These are phyloP conservation scores for Leptopilina boulardi DNA, from an alignment of 1,140 invertebrate genomes.

Conservation along the genomic window DNA sequence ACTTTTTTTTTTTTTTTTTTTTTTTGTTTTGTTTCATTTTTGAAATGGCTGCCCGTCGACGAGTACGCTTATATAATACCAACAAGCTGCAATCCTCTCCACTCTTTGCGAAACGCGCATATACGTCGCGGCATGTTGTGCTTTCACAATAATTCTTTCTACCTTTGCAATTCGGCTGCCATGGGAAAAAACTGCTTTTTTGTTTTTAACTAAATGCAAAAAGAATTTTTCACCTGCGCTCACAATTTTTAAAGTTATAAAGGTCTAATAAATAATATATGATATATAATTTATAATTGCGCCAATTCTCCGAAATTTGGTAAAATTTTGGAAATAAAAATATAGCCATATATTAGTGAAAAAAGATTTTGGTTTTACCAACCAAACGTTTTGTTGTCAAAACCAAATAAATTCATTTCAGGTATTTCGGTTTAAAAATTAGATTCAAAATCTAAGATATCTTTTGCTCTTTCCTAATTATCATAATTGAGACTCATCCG, in stretches of 20 bases:
- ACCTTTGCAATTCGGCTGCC: conserved; percentile 66
- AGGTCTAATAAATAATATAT: too few relatives aligned
- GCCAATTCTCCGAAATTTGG: too few relatives aligned
- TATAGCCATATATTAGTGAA: too few relatives aligned
- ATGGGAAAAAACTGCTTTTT: conserved; percentile 64
- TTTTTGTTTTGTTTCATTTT: conserved; percentile 62
- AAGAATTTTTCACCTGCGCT: conserved; percentile 39
- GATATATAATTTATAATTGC: too few relatives aligned
- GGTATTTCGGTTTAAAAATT: too few relatives aligned
- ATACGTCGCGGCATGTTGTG: conserved; percentile 63
- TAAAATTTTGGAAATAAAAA: too few relatives aligned
- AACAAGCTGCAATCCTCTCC: conserved; percentile 55
- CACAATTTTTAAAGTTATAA: conserved; percentile 36
- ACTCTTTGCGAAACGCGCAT: conserved; percentile 59
- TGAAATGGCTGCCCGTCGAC: conserved; percentile 71
- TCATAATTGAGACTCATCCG: too few relatives aligned
- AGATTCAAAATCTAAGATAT: too few relatives aligned
- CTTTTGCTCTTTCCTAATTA: too few relatives aligned
- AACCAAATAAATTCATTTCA: too few relatives aligned
- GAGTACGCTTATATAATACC: conserved; percentile 72
- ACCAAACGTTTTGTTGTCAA: too few relatives aligned
- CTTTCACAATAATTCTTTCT: conserved; percentile 70
- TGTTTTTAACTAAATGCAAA: conserved; percentile 54
- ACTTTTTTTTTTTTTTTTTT: conserved; percentile 51
- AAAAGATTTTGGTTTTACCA: too few relatives aligned